These are phyloP conservation scores for Diabrotica virgifera DNA, from an alignment of 1,140 invertebrate species.

Conservation along the genomic window DNA sequence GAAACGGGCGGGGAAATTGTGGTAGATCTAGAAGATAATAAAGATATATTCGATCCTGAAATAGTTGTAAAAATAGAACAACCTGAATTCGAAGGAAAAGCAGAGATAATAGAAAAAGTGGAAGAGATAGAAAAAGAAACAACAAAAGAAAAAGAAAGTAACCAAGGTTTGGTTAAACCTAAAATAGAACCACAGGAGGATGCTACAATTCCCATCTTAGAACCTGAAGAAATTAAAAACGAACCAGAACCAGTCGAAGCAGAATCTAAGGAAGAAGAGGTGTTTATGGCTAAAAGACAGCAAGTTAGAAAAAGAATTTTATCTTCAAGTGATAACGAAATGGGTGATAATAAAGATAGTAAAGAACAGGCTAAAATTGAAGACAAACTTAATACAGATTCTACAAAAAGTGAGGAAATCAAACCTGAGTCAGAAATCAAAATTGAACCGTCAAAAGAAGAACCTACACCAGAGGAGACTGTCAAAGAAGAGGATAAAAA, in stretches of 20 bases:
- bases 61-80: slow-evolving; percentile 35
- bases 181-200: not conserved
- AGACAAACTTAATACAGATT: slow-evolving; percentile 8
- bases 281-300: slow-evolving; percentile 21
- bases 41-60: slow-evolving; percentile 23
- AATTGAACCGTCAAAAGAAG: not conserved
- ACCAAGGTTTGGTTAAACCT: not conserved
- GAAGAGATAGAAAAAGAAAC: slow-evolving; percentile 35
- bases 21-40: not conserved
- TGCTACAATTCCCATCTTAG: not conserved
- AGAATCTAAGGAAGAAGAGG: slow-evolving; percentile 10
- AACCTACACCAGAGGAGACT: slow-evolving; percentile 30
- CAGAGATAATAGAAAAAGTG: slow-evolving; percentile 34
- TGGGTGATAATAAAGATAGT: slow-evolving; percentile 23
- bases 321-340: slow-evolving; percentile 27
- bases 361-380: not conserved
- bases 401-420: not conserved
- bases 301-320: slow-evolving; percentile 25
- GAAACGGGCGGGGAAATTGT: slow-evolving; percentile 12
- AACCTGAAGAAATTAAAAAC: not conserved
- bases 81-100: slow-evolving; percentile 22
- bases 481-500: slow-evolving; percentile 8
- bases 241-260: not conserved
- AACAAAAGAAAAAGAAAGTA: slow-evolving; percentile 25
- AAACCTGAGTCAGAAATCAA: not conserved